These are phyloP conservation scores for Psittacus erithacus DNA, from an alignment of 2,113 vertebrate species.

Conservation along the genomic window DNA sequence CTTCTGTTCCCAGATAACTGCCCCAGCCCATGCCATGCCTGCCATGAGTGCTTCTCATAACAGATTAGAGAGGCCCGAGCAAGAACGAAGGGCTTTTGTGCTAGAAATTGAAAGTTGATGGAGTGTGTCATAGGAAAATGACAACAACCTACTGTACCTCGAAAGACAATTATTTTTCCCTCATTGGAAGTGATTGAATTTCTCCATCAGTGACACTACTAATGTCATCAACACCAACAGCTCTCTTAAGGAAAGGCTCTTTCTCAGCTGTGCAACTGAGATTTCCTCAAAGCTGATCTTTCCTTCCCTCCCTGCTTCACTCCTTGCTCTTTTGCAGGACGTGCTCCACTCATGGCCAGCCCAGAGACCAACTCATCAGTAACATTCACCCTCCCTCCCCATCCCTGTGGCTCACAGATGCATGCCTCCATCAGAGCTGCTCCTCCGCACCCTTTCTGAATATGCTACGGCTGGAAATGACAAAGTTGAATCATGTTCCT, in stretches of 20 bases:
- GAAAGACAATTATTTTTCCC: constrained; percentile 70
- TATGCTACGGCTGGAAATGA: not conserved
- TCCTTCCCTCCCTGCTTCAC: not conserved
- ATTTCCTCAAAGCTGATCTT: not conserved
- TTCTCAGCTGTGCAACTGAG: not conserved
- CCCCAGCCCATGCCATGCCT: not conserved
- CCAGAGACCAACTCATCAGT: not conserved
- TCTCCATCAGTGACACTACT: constrained; percentile 49
- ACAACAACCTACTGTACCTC: constrained; percentile 57
- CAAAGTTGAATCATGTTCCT: not conserved
- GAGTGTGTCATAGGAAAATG: constrained; percentile 69
- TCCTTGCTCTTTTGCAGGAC: not conserved
- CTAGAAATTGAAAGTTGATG: constrained; percentile 70
- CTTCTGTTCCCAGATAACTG: not conserved
- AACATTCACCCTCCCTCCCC: rapidly evolving
- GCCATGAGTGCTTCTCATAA: not conserved
- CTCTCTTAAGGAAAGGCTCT: not conserved
- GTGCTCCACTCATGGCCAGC: not conserved
- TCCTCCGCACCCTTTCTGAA: not conserved
- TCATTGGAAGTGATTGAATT: constrained; percentile 68
- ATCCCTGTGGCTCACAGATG: rapidly evolving
- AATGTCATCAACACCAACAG: constrained; percentile 1
- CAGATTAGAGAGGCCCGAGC: not conserved
- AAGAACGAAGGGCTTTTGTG: constrained; percentile 35
- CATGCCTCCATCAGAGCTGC: not conserved